Percentiles rank a stretch among this genome's conserved stretches.
These are phyloP conservation scores for Gadus macrocephalus DNA, from an alignment of 2,113 vertebrate species.

Conservation along the genomic window DNA sequence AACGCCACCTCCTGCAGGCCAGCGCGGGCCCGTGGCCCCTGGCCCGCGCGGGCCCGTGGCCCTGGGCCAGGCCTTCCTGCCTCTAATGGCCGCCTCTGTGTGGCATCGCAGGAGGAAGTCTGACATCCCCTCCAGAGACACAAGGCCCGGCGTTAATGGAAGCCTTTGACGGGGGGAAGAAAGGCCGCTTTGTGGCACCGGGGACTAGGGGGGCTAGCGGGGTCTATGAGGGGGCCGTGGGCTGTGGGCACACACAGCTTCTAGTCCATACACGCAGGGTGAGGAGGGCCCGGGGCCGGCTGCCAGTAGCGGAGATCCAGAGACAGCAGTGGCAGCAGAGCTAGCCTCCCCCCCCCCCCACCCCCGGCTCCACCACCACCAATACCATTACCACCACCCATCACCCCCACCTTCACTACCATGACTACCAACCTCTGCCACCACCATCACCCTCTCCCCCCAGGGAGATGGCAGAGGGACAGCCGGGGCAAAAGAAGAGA, in stretches of 20 bases:
- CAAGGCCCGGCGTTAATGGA: constrained; percentile 71
- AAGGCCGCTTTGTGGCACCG: constrained; percentile 68
- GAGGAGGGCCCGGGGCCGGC: constrained; percentile 60
- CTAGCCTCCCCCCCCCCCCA: constrained; percentile 36
- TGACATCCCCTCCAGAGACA: constrained; percentile 70
- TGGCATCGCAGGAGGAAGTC: constrained; percentile 72
- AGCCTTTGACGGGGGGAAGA: constrained; percentile 74
- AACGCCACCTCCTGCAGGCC: constrained; percentile 54
- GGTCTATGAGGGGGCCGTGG: no score
- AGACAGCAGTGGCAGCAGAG: constrained; percentile 69
- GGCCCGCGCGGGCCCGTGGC: constrained; percentile 63
- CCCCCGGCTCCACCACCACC: background rate
- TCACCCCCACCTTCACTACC: constrained; percentile 25
- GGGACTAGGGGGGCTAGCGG: constrained; percentile 64
- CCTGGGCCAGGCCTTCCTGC: constrained; percentile 72
- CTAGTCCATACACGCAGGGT: constrained; percentile 60
- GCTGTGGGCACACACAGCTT: constrained; percentile 72
- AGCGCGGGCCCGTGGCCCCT: constrained; percentile 59
- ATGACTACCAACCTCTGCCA: background rate
- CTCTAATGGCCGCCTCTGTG: constrained; percentile 72
- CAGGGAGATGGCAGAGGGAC: constrained; percentile 59
- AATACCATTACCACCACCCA: constrained; percentile 19
- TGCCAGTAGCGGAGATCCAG: constrained; percentile 75
- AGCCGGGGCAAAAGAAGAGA: constrained; percentile 5
- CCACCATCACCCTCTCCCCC: constrained; percentile 38